A percentile compares a stretch with the other conserved stretches of the same genome.
These are phyloP conservation scores for Spheniscus humboldti DNA, from an alignment of 2,797 vertebrate genomes.

Conservation along the genomic window DNA sequence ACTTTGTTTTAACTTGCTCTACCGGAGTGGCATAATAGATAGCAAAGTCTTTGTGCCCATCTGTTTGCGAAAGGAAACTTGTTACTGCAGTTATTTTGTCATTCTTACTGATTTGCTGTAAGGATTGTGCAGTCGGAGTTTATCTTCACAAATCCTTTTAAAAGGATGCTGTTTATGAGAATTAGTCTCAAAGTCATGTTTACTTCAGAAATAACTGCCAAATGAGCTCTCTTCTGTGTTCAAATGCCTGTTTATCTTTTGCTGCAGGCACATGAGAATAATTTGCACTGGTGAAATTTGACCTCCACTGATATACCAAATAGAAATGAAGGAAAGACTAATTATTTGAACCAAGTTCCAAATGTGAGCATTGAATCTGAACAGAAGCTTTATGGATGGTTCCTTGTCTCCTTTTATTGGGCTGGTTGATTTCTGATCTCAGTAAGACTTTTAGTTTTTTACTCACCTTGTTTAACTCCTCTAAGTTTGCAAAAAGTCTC, in stretches of 20 bases:
- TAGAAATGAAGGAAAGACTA: background rate
- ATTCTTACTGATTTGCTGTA: background rate
- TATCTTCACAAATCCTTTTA: background rate
- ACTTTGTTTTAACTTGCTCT: background rate
- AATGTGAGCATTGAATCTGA: background rate
- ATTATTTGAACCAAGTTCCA: background rate
- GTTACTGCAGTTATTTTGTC: background rate
- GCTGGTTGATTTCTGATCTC: background rate
- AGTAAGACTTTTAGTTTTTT: background rate
- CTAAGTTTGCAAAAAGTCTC: conserved; percentile 89
- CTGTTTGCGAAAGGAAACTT: background rate
- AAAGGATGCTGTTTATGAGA: background rate
- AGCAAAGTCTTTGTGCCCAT: background rate
- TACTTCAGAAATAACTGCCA: background rate
- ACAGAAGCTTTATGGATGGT: background rate
- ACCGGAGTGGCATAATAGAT: background rate
- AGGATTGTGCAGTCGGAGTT: background rate
- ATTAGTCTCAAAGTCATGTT: background rate
- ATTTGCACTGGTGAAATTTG: background rate
- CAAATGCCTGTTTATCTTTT: background rate
- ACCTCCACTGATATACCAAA: background rate
- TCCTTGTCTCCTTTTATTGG: background rate
- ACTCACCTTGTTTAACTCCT: conserved; percentile 88
- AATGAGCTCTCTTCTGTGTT: background rate
- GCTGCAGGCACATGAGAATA: background rate